A percentile compares a stretch with the other conserved stretches of the same genome.
Conservation (phyloP, 2,113 vertebrate genomes). For the Boulengeromyrus knoepffleri region DNA sequence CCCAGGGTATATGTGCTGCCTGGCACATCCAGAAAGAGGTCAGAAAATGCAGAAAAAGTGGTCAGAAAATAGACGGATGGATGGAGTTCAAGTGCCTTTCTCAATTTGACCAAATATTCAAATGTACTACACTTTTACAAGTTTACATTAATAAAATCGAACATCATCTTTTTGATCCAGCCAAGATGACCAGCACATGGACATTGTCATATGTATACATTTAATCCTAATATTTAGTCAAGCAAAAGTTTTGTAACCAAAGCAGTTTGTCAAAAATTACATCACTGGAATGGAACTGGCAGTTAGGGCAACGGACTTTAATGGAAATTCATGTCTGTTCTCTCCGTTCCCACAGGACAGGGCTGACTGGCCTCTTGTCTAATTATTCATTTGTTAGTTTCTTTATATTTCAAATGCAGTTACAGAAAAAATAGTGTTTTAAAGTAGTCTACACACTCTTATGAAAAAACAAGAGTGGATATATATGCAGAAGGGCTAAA, state of each 20-base stretch:
- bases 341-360: neutral
- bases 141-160: neutral
- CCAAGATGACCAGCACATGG: neutral
- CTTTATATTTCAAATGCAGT: neutral
- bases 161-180: neutral
- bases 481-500: neutral
- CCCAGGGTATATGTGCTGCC: neutral
- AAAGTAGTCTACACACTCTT: neutral
- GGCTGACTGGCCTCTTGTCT: neutral
- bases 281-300: neutral
- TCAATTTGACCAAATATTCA: neutral
- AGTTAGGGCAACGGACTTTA: neutral
- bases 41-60: neutral
- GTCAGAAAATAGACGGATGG: neutral
- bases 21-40: neutral
- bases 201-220: neutral
- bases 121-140: neutral
- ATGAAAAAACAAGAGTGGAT: neutral
- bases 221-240: neutral
- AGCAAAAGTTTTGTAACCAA: neutral
- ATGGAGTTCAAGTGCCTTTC: neutral
- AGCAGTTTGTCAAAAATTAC: neutral
- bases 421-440: neutral
- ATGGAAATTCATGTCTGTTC: constrained; percentile 3
- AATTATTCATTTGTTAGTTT: constrained; percentile 6